phyloP scores from a whole-genome alignment of 2,888 invertebrate species.

The Cantharis flavilabris region DNA sequence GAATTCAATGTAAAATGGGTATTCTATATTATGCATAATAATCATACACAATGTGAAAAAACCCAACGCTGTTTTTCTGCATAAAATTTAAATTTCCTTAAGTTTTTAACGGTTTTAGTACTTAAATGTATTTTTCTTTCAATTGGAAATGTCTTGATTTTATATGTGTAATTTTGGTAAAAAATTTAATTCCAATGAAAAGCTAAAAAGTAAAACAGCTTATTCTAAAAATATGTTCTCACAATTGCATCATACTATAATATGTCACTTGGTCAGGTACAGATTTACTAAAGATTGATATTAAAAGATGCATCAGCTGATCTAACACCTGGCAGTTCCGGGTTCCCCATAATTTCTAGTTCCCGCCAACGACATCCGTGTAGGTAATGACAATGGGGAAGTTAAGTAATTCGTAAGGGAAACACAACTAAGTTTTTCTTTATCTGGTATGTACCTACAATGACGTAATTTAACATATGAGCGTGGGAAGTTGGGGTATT shows the following conservation, averaged over 20 bases:
- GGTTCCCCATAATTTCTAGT: constrained; percentile 24
- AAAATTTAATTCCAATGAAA: no score
- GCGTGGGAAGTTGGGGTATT: constrained; percentile 24
- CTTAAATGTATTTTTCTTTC: no score
- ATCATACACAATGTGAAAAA: neutral
- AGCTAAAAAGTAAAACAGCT: neutral
- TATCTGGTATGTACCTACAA: constrained; percentile 15
- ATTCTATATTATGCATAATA: neutral
- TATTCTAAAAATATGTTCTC: neutral
- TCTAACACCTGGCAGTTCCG: constrained; percentile 29
- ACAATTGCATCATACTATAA: neutral
- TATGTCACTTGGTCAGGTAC: neutral
- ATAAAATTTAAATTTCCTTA: neutral
- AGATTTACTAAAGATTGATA: neutral
- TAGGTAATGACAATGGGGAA: constrained; percentile 15
- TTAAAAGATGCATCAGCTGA: constrained; percentile 7
- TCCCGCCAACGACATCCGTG: constrained; percentile 24
- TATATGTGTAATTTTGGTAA: neutral
- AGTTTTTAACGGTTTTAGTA: neutral
- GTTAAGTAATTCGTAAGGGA: constrained; percentile 23
- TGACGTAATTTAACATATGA: constrained; percentile 16
- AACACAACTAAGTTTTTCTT: constrained; percentile 19
- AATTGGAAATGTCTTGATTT: neutral
- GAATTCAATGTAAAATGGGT: neutral
- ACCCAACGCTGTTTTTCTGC: neutral